Percentiles rank a stretch among this genome's conserved stretches.
phyloP scores from a whole-genome alignment of 2,888 invertebrate genomes.

The Theretra japonica region DNA sequence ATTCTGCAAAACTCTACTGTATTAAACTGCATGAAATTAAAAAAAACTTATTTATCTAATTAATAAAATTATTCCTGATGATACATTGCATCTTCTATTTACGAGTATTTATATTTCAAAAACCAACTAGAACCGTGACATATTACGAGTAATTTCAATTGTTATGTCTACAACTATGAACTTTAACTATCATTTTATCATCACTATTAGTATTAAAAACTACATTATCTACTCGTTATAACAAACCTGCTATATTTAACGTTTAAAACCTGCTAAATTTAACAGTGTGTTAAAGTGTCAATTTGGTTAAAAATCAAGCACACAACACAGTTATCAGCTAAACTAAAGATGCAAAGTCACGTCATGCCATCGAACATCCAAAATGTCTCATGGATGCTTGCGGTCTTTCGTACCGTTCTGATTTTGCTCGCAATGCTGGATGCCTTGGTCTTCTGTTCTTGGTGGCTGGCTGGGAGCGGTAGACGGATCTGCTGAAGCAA shows the following conservation, averaged over 20 bases:
- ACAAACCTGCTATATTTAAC: neutral
- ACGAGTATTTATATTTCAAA: neutral
- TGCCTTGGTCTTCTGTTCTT: conserved; percentile 58
- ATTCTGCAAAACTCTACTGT: too few relatives aligned
- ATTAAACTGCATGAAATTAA: too few relatives aligned
- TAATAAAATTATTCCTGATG: neutral
- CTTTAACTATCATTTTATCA: neutral
- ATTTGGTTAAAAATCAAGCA: neutral
- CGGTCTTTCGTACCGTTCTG: conserved; percentile 72
- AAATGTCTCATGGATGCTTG: neutral
- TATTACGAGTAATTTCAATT: neutral
- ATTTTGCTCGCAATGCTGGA: conserved; percentile 68
- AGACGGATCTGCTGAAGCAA: conserved; percentile 66
- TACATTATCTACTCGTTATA: neutral
- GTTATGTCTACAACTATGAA: neutral
- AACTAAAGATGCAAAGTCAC: neutral
- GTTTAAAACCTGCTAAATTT: neutral
- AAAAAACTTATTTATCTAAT: neutral
- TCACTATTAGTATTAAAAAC: neutral
- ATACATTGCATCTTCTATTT: neutral
- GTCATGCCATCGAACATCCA: conserved; percentile 11
- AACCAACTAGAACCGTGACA: neutral
- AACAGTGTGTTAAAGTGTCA: neutral
- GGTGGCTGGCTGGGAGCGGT: conserved; percentile 51
- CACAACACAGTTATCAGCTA: neutral